Evolutionary conservation across 2,797 vertebrate species (phyloP).

Genomic region (Gouania willdenowi): DNA sequence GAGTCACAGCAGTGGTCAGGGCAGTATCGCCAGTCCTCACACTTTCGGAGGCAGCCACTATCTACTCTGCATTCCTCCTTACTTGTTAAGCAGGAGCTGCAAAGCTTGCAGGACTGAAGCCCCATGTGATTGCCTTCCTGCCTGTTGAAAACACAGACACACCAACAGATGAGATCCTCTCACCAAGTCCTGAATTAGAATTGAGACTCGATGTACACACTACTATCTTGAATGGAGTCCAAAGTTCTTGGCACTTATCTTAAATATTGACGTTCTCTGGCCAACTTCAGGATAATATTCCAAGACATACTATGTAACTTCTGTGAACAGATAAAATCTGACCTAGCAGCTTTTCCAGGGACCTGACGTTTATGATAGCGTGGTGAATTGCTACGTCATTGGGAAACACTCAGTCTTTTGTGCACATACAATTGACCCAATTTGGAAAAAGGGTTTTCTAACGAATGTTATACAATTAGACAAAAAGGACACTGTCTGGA

Average conservation of each 20-base stretch:
- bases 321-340: no score
- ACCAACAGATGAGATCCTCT: slow-evolving; percentile 29
- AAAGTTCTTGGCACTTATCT: slow-evolving; percentile 24
- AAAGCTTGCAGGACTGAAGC: slow-evolving; percentile 53
- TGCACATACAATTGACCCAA: no score
- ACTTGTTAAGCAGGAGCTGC: slow-evolving; percentile 44
- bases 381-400: no score
- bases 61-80: slow-evolving; percentile 25
- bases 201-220: slow-evolving; percentile 29
- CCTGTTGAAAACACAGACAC: slow-evolving; percentile 39
- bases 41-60: slow-evolving; percentile 21
- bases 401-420: no score
- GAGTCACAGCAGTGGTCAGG: slow-evolving; percentile 69
- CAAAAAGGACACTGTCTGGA: no score
- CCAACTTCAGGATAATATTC: slow-evolving; percentile 34
- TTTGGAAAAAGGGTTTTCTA: no score
- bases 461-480: no score
- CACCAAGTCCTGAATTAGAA: slow-evolving; percentile 36
- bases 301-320: no score
- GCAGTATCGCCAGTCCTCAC: slow-evolving; percentile 39
- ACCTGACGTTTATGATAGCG: no score
- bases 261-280: slow-evolving; percentile 13
- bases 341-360: no score
- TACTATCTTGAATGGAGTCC: slow-evolving; percentile 14
- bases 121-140: slow-evolving; percentile 53